A percentile compares a stretch with the other conserved stretches of the same genome.
Conservation (phyloP, 2,888 invertebrate genomes). For the Melitaea athalia region DNA sequence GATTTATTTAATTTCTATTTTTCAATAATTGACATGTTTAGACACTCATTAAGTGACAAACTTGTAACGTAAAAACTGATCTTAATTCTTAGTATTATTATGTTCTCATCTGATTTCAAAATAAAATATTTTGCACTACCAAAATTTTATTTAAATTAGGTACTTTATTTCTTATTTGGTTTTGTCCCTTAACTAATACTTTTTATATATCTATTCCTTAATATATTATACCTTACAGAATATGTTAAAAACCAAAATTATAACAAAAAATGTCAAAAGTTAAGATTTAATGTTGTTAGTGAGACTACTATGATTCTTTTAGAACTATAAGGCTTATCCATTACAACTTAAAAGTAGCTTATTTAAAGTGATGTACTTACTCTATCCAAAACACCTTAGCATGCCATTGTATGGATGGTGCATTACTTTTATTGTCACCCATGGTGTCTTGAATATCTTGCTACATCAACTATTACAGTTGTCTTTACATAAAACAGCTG, state of each 20-base stretch:
- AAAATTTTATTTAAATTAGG: neutral
- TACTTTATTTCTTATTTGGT: neutral
- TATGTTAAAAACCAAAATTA: neutral
- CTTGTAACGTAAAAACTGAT: neutral
- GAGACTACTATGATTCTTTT: too few species aligned
- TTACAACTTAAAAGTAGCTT: too few species aligned
- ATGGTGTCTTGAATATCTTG: neutral
- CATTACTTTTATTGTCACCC: neutral
- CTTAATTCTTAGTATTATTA: conserved; percentile 1
- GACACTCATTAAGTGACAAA: neutral
- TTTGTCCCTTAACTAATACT: neutral
- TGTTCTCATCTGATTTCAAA: neutral
- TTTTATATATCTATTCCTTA: neutral
- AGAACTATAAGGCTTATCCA: too few species aligned
- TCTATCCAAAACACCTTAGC: conserved; percentile 11
- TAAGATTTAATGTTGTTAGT: too few species aligned
- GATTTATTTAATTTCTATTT: neutral
- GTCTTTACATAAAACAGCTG: neutral
- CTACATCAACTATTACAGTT: neutral
- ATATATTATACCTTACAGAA: neutral
- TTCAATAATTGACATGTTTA: neutral
- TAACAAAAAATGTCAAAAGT: too few species aligned
- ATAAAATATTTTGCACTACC: conserved; percentile 8
- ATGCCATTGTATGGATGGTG: conserved; percentile 7
- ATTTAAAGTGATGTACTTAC: neutral